phyloP scores from a whole-genome alignment of 2,888 invertebrate species.

The Thumatha senex region DNA sequence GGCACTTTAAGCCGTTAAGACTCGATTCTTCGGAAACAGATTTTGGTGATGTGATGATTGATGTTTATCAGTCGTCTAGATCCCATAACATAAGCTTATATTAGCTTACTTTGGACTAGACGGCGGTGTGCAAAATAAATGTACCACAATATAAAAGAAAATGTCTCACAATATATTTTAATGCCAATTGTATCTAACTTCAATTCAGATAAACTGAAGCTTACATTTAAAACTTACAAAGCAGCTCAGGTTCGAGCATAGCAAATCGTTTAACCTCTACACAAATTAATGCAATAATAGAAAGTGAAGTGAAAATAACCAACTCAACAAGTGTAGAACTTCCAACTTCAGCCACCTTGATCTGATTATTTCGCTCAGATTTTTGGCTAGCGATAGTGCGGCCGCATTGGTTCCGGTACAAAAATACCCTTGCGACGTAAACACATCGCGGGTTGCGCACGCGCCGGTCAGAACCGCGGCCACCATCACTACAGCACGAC shows the following conservation, averaged over 20 bases:
- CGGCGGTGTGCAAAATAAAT: no score
- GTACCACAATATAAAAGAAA: no score
- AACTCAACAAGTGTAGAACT: constrained; percentile 40
- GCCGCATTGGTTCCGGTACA: constrained; percentile 68
- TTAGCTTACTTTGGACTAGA: no score
- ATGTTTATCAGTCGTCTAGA: no score
- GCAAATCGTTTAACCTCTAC: background rate
- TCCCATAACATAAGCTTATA: no score
- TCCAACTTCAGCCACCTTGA: constrained; percentile 61
- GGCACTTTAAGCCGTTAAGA: no score
- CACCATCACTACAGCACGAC: constrained; percentile 26
- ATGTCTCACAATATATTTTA: no score
- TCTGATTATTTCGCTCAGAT: constrained; percentile 66
- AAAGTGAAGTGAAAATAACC: constrained; percentile 35
- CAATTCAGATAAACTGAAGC: no score
- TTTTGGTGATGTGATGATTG: no score
- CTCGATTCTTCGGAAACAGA: no score
- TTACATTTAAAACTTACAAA: background rate
- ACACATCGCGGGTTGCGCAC: constrained; percentile 45
- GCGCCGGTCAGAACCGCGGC: constrained; percentile 27
- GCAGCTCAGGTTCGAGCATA: background rate
- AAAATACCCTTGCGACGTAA: constrained; percentile 73
- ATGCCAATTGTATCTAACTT: no score
- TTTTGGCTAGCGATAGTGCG: constrained; percentile 69
- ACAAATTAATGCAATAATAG: background rate